Conservation (phyloP, 2,113 vertebrate species). For the Anoura caudifer region DNA sequence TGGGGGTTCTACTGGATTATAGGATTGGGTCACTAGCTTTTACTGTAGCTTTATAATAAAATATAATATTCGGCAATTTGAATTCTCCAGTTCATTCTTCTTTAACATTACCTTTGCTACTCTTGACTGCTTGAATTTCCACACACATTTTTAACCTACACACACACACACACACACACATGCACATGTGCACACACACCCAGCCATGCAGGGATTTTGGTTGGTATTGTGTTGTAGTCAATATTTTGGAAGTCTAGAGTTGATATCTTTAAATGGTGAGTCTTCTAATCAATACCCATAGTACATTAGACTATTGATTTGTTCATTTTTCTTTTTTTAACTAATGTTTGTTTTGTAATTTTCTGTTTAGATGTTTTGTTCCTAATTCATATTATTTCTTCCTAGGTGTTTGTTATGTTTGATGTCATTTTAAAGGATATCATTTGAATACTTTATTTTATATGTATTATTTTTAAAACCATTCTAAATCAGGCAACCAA, state of each 20-base stretch:
- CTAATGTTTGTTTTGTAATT: background rate
- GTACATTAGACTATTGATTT: background rate
- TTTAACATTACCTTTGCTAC: background rate
- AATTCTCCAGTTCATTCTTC: background rate
- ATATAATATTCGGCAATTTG: background rate
- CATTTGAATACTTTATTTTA: background rate
- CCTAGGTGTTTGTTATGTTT: background rate
- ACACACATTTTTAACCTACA: background rate
- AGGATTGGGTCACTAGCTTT: background rate
- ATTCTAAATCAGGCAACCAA: background rate
- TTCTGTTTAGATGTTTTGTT: background rate
- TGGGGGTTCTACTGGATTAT: background rate
- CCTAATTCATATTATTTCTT: background rate
- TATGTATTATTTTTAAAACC: background rate
- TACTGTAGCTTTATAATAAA: background rate
- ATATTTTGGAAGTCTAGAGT: background rate
- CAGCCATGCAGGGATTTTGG: background rate
- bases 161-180: background rate
- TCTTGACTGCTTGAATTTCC: background rate
- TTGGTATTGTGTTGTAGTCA: background rate
- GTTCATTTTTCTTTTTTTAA: background rate
- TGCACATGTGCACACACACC: too few relatives aligned
- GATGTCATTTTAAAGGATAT: background rate
- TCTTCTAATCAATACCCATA: background rate
- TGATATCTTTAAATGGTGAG: background rate